Conservation (phyloP, 2,888 invertebrate genomes). For the Leptinotarsa tumamoca region DNA sequence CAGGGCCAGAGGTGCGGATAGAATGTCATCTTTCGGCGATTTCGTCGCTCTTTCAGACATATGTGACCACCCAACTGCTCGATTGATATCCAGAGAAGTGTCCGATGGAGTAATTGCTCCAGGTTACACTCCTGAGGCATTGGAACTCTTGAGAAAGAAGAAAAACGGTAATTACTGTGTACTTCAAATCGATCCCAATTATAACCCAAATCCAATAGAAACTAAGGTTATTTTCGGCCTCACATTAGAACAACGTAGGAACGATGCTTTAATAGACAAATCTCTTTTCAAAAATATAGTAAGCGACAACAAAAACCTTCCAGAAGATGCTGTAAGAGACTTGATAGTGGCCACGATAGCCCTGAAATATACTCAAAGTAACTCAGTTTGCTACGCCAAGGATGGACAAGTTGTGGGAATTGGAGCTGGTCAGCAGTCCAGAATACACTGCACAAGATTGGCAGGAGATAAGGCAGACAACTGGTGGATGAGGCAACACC, state of each 20-base stretch:
- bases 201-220: constrained; percentile 85
- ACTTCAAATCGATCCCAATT: constrained; percentile 89
- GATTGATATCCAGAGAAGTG: constrained; percentile 92
- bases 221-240: constrained; percentile 87
- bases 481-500: constrained; percentile 98
- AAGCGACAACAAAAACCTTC: constrained; percentile 75
- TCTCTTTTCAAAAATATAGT: constrained; percentile 86
- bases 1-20: constrained; percentile 96
- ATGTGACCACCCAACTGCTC: constrained; percentile 92
- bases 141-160: constrained; percentile 91
- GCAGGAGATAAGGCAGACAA: constrained; percentile 97
- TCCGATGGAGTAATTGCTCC: constrained; percentile 99
- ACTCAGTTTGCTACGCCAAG: constrained; percentile 96
- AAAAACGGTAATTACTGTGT: constrained; percentile 94
- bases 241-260: constrained; percentile 87
- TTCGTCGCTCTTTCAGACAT: constrained; percentile 93
- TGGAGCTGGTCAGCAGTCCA: constrained; percentile 98
- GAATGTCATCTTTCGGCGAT: constrained; percentile 99
- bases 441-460: constrained; percentile 95
- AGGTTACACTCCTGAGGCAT: constrained; percentile 85
- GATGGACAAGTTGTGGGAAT: constrained; percentile 93
- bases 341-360: constrained; percentile 96
- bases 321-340: constrained; percentile 85
- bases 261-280: constrained; percentile 85
- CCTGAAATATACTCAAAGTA: constrained; percentile 97